Evolutionary conservation across 2,797 vertebrate species (phyloP).

Genomic region (Hirundo rustica): DNA sequence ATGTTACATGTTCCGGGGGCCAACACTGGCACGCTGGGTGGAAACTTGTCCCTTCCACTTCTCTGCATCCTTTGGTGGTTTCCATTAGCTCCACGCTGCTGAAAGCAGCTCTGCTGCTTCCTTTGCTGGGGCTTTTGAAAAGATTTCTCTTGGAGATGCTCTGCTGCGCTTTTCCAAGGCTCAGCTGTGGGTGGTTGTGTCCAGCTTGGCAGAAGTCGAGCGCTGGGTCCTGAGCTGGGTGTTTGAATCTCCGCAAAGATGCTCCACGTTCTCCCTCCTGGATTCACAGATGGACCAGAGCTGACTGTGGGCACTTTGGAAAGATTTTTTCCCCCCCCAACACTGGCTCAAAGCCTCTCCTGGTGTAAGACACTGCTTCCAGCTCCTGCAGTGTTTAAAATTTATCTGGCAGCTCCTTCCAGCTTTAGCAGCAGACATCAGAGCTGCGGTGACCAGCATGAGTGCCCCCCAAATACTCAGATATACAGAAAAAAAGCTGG

Average conservation of each 20-base stretch:
- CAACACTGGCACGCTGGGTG: background rate
- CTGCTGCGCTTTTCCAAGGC: slow-evolving; percentile 19
- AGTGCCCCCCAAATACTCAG: background rate
- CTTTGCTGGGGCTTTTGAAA: background rate
- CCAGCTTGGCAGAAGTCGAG: background rate
- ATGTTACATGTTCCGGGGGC: slow-evolving; percentile 30
- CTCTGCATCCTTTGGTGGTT: slow-evolving; percentile 16
- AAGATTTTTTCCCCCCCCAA: background rate
- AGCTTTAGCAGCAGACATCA: background rate
- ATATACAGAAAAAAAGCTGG: background rate
- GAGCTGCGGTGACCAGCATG: fast-evolving
- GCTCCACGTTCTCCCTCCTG: background rate
- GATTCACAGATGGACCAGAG: background rate
- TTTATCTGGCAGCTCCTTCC: background rate
- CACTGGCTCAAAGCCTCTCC: background rate
- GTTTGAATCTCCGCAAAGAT: background rate
- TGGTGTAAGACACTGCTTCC: background rate
- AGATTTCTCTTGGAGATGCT: slow-evolving; percentile 44
- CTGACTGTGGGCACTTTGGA: background rate
- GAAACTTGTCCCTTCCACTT: slow-evolving; percentile 53
- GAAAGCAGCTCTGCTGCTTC: background rate
- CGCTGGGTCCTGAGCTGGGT: background rate
- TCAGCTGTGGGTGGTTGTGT: background rate
- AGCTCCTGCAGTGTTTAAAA: background rate
- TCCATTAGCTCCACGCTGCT: background rate